Conservation (phyloP, 2,888 invertebrate species). For the Drosophila rubida region DNA sequence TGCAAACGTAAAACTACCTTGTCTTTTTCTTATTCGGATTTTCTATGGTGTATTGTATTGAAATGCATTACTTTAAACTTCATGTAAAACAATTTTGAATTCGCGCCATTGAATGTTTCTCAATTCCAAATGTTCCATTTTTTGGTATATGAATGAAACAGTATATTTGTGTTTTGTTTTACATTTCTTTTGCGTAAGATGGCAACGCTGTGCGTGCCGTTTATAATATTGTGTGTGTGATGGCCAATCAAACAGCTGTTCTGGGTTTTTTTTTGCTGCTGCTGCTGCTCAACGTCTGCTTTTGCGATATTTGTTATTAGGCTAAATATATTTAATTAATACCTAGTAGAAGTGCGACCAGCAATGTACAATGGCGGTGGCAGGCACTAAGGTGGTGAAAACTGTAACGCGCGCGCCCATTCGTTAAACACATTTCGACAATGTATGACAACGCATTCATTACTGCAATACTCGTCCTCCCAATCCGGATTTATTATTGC, state of each 20-base stretch:
- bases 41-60: neutral
- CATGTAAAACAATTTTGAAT: constrained; percentile 24
- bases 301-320: constrained; percentile 37
- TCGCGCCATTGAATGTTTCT: constrained; percentile 32
- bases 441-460: constrained; percentile 98
- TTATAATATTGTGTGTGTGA: neutral
- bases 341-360: constrained; percentile 45
- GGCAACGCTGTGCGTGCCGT: constrained; percentile 43
- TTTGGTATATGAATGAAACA: constrained; percentile 2
- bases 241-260: constrained; percentile 42
- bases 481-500: constrained; percentile 96
- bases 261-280: neutral
- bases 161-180: constrained; percentile 8
- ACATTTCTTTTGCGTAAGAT: constrained; percentile 1
- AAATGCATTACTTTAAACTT: constrained; percentile 18
- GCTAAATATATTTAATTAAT: constrained; percentile 51
- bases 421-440: constrained; percentile 93
- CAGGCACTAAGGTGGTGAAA: constrained; percentile 59
- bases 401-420: constrained; percentile 82
- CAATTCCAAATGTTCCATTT: constrained; percentile 20
- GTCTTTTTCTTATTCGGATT: constrained; percentile 1
- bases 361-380: constrained; percentile 1
- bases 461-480: constrained; percentile 99
- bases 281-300: constrained; percentile 2
- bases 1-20: constrained; percentile 19